These are phyloP conservation scores for Numenius phaeopus DNA, from an alignment of 2,797 vertebrate genomes.

Conservation along the genomic window DNA sequence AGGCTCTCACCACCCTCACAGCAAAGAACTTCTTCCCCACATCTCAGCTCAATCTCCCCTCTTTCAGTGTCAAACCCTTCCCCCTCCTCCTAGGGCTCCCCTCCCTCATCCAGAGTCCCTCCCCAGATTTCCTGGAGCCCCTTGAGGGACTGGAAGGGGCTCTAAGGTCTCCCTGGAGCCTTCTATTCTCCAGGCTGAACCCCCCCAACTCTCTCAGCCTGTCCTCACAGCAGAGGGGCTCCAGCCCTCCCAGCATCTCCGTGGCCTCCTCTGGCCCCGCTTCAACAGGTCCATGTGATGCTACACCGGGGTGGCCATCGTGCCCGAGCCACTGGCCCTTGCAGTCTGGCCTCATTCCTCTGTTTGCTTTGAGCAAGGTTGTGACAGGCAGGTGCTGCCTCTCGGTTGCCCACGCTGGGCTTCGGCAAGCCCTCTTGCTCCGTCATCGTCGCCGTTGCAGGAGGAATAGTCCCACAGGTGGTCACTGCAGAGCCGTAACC, in stretches of 20 bases:
- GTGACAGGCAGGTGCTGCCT: not conserved
- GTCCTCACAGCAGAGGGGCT: not conserved
- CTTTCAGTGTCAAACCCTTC: too few species aligned
- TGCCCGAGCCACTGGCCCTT: not conserved
- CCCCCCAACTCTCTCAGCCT: not conserved
- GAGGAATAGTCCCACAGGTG: not conserved
- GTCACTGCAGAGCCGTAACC: not conserved
- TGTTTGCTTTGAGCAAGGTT: not conserved
- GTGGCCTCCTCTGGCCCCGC: too few species aligned
- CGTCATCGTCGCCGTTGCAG: accelerated
- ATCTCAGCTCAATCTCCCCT: too few species aligned
- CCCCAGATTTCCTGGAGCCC: too few species aligned
- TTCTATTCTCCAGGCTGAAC: not conserved
- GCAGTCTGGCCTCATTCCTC: not conserved
- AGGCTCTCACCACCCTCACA: too few species aligned
- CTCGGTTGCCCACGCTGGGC: not conserved
- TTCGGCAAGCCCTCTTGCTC: not conserved
- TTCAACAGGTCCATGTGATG: not conserved
- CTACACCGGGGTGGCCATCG: not conserved
- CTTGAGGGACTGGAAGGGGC: too few species aligned
- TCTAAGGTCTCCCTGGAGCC: too few species aligned
- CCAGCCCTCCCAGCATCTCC: not conserved
- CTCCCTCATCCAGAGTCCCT: too few species aligned
- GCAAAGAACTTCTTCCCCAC: too few species aligned
- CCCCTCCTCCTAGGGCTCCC: too few species aligned